Evolutionary conservation across 2,797 vertebrate genomes (phyloP).

Genomic region (Macropus fuliginosus): DNA sequence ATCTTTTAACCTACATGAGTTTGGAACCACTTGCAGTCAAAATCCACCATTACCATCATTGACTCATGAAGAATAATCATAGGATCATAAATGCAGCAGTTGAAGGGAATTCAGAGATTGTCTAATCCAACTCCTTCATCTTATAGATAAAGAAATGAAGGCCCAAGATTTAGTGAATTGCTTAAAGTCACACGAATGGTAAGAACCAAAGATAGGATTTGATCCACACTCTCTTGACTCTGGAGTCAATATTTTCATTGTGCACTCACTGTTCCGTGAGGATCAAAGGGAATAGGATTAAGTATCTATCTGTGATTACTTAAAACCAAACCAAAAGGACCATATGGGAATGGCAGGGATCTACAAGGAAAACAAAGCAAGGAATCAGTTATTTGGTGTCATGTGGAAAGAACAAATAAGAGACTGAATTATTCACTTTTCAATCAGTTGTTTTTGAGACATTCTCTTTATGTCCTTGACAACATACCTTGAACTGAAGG

Average conservation of each 20-base stretch:
- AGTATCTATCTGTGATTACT: not conserved
- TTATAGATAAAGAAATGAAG: not conserved
- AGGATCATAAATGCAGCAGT: not conserved
- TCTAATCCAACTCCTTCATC: not conserved
- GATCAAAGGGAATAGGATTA: not conserved
- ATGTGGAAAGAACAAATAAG: not conserved
- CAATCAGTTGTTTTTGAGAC: not conserved
- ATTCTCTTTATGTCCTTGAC: not conserved
- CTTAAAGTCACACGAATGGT: not conserved
- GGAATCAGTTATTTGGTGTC: not conserved
- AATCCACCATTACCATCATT: not conserved
- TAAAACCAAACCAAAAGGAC: not conserved
- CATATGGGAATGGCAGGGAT: not conserved
- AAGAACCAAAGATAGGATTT: not conserved
- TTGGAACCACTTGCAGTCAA: conserved; percentile 47
- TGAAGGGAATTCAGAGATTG: not conserved
- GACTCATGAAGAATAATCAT: conserved; percentile 24
- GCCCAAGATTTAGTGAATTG: not conserved
- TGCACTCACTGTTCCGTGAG: not conserved
- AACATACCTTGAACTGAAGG: not conserved
- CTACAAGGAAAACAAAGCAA: not conserved
- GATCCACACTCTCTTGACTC: not conserved
- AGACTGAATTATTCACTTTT: not conserved
- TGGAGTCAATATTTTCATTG: not conserved
- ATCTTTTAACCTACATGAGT: not conserved